phyloP scores from a whole-genome alignment of 2,113 vertebrate species.

The Sclerurus mexicanus region DNA sequence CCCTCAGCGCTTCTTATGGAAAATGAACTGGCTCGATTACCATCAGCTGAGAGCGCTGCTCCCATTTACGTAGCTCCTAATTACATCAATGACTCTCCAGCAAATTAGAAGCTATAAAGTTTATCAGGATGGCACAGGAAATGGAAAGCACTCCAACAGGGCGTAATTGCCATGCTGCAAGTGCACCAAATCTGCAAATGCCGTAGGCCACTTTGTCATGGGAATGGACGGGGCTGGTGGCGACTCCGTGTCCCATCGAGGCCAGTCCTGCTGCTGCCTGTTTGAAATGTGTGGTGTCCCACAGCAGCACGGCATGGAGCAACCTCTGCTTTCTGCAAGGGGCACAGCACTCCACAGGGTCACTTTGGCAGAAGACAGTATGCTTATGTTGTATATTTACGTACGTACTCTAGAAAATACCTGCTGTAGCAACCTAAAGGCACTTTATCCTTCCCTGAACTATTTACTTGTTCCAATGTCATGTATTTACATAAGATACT shows the following conservation, averaged over 20 bases:
- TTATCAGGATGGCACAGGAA: slow-evolving; percentile 54
- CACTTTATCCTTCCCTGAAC: neutral
- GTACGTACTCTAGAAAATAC: neutral
- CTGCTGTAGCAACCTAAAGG: neutral
- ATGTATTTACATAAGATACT: neutral
- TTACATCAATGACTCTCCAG: slow-evolving; percentile 55
- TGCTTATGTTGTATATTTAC: neutral
- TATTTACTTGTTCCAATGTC: neutral
- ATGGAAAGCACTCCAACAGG: slow-evolving; percentile 11
- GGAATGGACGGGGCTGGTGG: neutral
- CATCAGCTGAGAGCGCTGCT: slow-evolving; percentile 10
- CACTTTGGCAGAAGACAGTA: neutral
- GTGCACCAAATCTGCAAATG: neutral
- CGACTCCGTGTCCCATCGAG: accelerated
- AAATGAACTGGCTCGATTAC: neutral
- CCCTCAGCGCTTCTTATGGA: neutral
- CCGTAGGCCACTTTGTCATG: neutral
- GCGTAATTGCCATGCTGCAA: neutral
- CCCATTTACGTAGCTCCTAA: slow-evolving; percentile 34
- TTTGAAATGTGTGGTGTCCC: accelerated
- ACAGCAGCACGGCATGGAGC: neutral
- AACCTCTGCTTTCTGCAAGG: neutral
- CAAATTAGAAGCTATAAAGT: slow-evolving; percentile 54
- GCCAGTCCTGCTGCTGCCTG: neutral
- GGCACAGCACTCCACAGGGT: no score